Conservation (phyloP, 2,797 vertebrate genomes). For the Trematomus bernacchii region DNA sequence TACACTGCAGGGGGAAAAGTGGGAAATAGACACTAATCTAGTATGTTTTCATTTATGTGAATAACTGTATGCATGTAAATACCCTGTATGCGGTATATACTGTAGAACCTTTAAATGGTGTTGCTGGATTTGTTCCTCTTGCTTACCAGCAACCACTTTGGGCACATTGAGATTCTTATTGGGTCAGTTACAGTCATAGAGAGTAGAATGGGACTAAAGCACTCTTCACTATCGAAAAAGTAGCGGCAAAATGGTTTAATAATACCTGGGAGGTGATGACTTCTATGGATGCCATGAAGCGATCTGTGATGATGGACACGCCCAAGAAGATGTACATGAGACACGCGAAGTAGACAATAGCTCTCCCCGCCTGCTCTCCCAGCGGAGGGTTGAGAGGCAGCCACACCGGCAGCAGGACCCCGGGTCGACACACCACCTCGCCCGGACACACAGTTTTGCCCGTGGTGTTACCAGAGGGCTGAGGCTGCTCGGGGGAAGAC, state of each 20-base stretch:
- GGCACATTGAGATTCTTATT: not conserved
- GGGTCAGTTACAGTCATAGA: not conserved
- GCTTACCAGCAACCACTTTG: no score
- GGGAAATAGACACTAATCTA: no score
- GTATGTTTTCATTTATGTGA: no score
- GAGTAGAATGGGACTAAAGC: not conserved
- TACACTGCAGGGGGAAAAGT: no score
- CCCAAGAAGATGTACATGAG: slow-evolving; percentile 97
- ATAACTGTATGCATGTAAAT: no score
- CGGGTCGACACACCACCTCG: slow-evolving; percentile 84
- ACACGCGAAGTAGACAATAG: slow-evolving; percentile 91
- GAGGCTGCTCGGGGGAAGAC: slow-evolving; percentile 41
- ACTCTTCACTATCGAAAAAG: not conserved
- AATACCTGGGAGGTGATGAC: slow-evolving; percentile 96
- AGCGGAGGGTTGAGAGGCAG: slow-evolving; percentile 88
- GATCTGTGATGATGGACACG: slow-evolving; percentile 96
- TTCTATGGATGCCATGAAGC: slow-evolving; percentile 98
- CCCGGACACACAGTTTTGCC: slow-evolving; percentile 60
- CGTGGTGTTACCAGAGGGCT: slow-evolving; percentile 54
- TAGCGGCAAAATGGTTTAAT: not conserved
- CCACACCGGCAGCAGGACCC: slow-evolving; percentile 93
- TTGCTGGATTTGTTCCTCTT: no score
- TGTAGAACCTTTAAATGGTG: no score
- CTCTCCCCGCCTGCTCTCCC: slow-evolving; percentile 89
- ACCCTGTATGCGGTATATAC: no score